Base-by-base conservation (phyloP, 2,888 invertebrate species). In the Tenodera sinensis region DNA sequence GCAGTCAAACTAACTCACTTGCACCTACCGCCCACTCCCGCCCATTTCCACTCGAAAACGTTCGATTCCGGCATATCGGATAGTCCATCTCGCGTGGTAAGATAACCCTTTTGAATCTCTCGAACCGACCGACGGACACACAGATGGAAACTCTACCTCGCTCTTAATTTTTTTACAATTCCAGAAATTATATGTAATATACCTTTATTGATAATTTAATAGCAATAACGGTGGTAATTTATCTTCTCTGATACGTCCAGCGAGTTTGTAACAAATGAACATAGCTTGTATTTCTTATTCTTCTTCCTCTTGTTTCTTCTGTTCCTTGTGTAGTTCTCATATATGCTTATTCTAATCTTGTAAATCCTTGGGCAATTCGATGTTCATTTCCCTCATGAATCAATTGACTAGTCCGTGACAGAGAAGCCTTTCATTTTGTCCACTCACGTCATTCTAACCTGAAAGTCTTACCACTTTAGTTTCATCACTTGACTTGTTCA, bases 21-120 rank as follows among this genome's bases (percentile, higher is more conserved):
- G 87, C 83, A 87, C 87, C 87, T 34, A n/a, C 87, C 87, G 82
- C 87, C 83, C 87, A 83, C 83, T 83, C 86, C 86, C 86, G 86
- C 86, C 86, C 86, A 86, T 20, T 81, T 71, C 86, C 54, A 28
- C 27, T 86, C 86, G 15, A 85, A 85, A 85, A 85, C 47, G 28
- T 85, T 85, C 85, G 28, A 54, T 86, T 81, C 86, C 20, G 12
- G 28, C 86, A 14, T 86, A 86, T 86, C 86, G 86, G 20, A 81
- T 28, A 54, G 30, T 81, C 86, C 81, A 86, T 86, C 86, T 86
- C 3, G 25, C 28, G 28, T 71, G 54, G 15, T 28, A 54, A 71
- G 81, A 86, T 81, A 86, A 30, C 86, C 54, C 81, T 81, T 86
- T 54, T 86, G 86, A 20, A 86, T 86, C 25, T 15, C 54, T 71